Base-by-base conservation (phyloP, 2,113 vertebrate species). In the Muntiacus muntjak region DNA sequence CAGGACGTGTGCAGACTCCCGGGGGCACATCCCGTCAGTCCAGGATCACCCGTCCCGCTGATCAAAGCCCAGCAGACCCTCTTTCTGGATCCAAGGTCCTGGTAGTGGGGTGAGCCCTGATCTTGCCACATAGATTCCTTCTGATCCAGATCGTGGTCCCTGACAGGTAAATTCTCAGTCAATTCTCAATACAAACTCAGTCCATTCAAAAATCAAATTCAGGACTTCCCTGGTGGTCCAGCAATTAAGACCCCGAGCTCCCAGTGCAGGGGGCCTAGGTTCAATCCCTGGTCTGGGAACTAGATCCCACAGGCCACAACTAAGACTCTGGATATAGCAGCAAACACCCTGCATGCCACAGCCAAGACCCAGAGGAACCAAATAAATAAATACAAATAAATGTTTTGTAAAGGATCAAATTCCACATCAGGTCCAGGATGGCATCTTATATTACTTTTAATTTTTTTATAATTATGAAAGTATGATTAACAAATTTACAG, bases 31-130 rank as follows among this genome's bases (percentile, higher is more conserved):
- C 28, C 5, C 14, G 74, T 91, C 25, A 52, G 62, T 5, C 60
- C 16, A 33, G 28, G 15, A 81, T 30, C 0, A 0, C n/a, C 14
- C 1, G 2, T 28, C 58, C 71, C 12, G 45, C 6, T 55, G 12
- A 62, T 16, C 43, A 30, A 36, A 76, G 2, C 8, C 67, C n/a
- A 40, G 50, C 1, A 23, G 25, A 0, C 33, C 26, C 5, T 87
- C 55, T 83, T 83, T 88, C 67, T 52, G 7, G 33, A 55, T 36
- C 47, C 11, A 28, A 71, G 11, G 9, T 71, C 26, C 17, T 7
- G 8, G 14, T 28, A 86, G 1, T 62, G 5, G 7, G 76, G 9
- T 16, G 8, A 71, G 62, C 12, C 16, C 62, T 76, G 33, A 83
- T 58, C 45, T 93, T 52, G 1, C 16, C 36, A 50, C 45, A 1